Evolutionary conservation across 2,888 invertebrate species (phyloP), one percentile per base, ranked within the genome.

Genomic region (Allophyes oxyacanthae): DNA sequence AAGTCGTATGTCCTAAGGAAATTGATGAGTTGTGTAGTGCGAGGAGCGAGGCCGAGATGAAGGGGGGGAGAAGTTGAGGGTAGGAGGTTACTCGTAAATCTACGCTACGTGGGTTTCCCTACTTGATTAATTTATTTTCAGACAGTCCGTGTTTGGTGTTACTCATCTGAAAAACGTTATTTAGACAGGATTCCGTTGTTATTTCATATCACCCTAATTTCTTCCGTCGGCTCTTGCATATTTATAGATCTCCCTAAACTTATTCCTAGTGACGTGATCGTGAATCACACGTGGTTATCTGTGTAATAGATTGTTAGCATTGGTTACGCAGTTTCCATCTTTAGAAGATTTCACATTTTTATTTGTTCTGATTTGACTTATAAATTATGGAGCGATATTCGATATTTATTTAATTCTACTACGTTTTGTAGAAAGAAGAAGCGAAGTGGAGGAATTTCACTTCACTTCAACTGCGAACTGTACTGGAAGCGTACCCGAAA

Each of bases 21-120:
- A 92, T 92, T 91, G 90, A 92, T 92, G 92, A 91, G 88, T 86
- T 86, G 89, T 89, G 86, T 90, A 82, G 84, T 79, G 81, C 50
- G 77, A 77, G 68, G 45, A 57, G 49, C 60, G 44, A 40, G 45
- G 57, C 42, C 60, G 48, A 28, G 51, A 61, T 53, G 52, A 60
- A 51, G 55, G 45, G 51, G 54, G 45, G 54, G 67, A 66, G 72
- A 25, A 64, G 46, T 59, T 58, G 66, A n/a, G 46, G 45, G 45
- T 32, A 15, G 38, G 73, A 72, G 83, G 81, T 79, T 81, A 79
- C 84, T 87, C 87, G 89, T 91, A 90, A 91, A 90, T 91, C 88
- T 87, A 84, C 79, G 80, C 82, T 84, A 84, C 87, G 85, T 82
- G 82, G 83, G 84, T 79, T 78, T 80, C 81, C 79, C 82, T 74